Percentiles rank a stretch among this genome's conserved stretches.
phyloP scores from a whole-genome alignment of 2,888 invertebrate species.

The Drosophila sordidapex region DNA sequence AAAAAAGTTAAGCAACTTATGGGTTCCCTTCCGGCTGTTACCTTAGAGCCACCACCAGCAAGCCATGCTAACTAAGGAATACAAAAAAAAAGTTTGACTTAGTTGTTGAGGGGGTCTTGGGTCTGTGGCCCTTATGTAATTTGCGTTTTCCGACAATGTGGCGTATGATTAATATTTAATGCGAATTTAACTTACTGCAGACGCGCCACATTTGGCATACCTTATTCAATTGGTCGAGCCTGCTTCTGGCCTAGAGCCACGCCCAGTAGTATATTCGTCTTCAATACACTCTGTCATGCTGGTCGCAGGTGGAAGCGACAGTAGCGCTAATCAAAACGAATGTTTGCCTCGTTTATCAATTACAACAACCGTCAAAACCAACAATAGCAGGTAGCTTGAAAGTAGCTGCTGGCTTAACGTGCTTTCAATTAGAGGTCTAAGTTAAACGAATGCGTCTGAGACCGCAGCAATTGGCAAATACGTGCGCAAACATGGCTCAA shows the following conservation, averaged over 20 bases:
- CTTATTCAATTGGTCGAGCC: conserved; percentile 21
- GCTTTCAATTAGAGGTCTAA: conserved; percentile 62
- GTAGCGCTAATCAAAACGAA: conserved; percentile 60
- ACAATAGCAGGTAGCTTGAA: conserved; percentile 15
- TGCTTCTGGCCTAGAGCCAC: neutral
- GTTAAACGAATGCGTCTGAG: conserved; percentile 44
- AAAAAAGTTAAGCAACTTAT: conserved; percentile 28
- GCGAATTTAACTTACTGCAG: conserved; percentile 16
- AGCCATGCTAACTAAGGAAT: neutral
- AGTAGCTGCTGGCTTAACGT: conserved; percentile 42
- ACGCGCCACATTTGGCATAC: conserved; percentile 13
- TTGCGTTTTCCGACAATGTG: neutral
- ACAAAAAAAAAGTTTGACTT: neutral
- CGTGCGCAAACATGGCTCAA: conserved; percentile 35
- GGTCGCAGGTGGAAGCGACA: neutral
- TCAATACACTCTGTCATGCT: neutral
- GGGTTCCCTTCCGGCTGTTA: neutral
- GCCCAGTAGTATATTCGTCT: neutral
- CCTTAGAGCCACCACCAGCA: neutral
- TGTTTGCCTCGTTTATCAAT: conserved; percentile 69
- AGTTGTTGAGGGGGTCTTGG: neutral
- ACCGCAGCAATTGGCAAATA: conserved; percentile 39
- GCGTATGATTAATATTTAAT: conserved; percentile 37
- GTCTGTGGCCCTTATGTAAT: neutral
- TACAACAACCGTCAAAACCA: conserved; percentile 32